phyloP scores from a whole-genome alignment of 2,888 invertebrate genomes.

The Eubasilissa splendida region DNA sequence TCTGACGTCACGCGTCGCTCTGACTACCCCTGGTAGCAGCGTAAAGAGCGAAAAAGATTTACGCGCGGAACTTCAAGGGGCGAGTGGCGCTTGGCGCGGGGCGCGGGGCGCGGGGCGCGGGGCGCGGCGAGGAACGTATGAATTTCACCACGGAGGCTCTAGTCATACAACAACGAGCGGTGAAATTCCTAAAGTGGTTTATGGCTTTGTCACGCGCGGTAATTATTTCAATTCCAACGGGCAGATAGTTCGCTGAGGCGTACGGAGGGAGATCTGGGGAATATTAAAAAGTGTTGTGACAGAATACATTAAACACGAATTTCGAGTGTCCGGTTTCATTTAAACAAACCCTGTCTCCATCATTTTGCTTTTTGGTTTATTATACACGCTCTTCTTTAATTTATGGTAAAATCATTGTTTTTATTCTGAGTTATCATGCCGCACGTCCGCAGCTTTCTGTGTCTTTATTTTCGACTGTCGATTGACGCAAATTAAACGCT shows the following conservation, averaged over 20 bases:
- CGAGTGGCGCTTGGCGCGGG: background rate
- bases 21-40: background rate
- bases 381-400: no score
- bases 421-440: no score
- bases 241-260: slow-evolving; percentile 5
- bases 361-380: no score
- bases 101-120: background rate
- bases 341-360: no score
- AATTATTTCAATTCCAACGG: slow-evolving; percentile 36
- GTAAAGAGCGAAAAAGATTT: slow-evolving; percentile 39
- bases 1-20: no score
- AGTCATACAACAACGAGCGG: slow-evolving; percentile 20
- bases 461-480: no score
- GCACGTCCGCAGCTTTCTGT: no score
- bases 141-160: slow-evolving; percentile 27
- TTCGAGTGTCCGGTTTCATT: no score
- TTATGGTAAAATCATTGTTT: no score
- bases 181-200: slow-evolving; percentile 43
- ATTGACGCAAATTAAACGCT: no score
- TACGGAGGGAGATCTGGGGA: background rate
- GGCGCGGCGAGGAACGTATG: slow-evolving; percentile 21
- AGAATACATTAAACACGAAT: no score
- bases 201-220: slow-evolving; percentile 39
- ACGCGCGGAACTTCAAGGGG: slow-evolving; percentile 31
- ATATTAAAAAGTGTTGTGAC: background rate